Percentiles rank a stretch among this genome's conserved stretches.
phyloP scores from a whole-genome alignment of 2,797 vertebrate species.

The Muscicapa comitata region DNA sequence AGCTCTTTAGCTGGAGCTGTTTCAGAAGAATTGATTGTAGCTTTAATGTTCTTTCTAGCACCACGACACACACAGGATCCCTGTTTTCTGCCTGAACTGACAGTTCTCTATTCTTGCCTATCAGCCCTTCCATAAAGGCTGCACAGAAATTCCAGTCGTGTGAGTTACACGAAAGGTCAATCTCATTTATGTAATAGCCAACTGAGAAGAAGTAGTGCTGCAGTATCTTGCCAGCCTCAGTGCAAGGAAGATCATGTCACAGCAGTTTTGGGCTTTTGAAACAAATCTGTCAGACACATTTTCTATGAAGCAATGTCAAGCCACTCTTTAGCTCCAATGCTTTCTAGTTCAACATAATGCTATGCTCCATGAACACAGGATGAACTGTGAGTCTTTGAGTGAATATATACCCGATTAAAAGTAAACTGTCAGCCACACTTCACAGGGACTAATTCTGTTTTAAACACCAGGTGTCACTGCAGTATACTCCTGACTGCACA shows the following conservation, averaged over 20 bases:
- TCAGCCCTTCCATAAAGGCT: not conserved
- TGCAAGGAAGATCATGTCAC: not conserved
- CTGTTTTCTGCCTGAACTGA: not conserved
- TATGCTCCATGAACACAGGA: not conserved
- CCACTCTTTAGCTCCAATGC: not conserved
- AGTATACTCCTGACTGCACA: not conserved
- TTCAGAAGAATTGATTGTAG: not conserved
- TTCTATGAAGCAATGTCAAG: not conserved
- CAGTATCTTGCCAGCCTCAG: not conserved
- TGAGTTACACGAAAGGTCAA: not conserved
- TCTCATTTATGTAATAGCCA: not conserved
- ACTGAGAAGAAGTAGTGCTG: not conserved
- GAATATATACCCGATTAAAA: constrained; percentile 1
- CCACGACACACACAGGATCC: fast-evolving
- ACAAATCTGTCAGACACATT: not conserved
- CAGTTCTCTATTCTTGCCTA: constrained; percentile 3
- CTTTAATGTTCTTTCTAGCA: not conserved
- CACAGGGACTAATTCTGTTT: not conserved
- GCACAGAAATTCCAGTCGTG: not conserved
- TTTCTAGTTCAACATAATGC: constrained; percentile 1
- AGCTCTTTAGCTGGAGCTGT: not conserved
- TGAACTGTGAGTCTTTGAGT: not conserved
- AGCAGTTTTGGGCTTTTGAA: constrained; percentile 16
- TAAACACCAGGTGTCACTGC: constrained; percentile 63
- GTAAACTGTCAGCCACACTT: not conserved